Base-by-base conservation (phyloP, 1,140 invertebrate species). In the Orius insidiosus region DNA sequence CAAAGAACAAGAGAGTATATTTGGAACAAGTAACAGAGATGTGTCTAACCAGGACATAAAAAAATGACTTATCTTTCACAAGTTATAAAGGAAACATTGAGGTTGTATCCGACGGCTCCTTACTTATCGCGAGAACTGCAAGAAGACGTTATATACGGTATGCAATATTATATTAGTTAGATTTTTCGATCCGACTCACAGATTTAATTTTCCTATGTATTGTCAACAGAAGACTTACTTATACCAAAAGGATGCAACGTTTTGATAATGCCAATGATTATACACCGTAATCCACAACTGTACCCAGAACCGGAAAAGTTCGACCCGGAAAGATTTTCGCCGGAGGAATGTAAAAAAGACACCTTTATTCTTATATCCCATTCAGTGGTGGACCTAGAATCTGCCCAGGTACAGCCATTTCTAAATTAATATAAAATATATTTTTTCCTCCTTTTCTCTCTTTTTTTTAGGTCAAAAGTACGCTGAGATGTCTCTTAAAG, bases 261-360 rank as follows among this genome's bases (percentile, higher is more conserved):
- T 2, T 37, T 47, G 5, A 45, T 64, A 5, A 49, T 50, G 10
- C 53, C 57, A 3, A 62, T 62, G 19, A 54, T 59, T 33, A 55
- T 75, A 10, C 74, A 80, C 52, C 60, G 68, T 11, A 63, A 69
- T 52, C 61, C 65, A 24, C 56, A 68, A 45, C 56, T 64, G 38
- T 79, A 64, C 57, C 63, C 67, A 7, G 64, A 78, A 51, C 75
- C 76, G 4, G 63, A 75, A 8, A 59, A 44, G 15, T 80, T 76
- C 55, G 61, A 76, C 59, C 78, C 76, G 0, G 73, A 78, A 32
- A 59, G 74, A 52, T 79, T 79, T 58, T 53, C 70, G 11, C 63
- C 67, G 0, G 70, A 75, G 50, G 63, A 69, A 47, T 38, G 52
- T n/a, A 53, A 6, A 54, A 54, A 18, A 53, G 70, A 24, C 67